phyloP scores from a whole-genome alignment of 2,797 vertebrate species.

The Monodelphis domestica region DNA sequence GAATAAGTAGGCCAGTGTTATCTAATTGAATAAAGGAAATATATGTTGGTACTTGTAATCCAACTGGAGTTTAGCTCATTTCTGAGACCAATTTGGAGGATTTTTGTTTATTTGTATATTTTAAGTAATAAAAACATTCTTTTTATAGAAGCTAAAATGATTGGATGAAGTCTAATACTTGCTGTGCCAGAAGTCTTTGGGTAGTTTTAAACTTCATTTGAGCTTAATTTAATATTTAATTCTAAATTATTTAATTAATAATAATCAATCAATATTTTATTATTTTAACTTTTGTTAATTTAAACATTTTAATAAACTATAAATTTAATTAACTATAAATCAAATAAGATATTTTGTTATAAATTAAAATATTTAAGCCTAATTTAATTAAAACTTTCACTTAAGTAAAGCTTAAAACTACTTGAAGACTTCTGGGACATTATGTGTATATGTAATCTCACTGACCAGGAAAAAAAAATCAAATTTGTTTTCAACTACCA shows the following conservation, averaged over 20 bases:
- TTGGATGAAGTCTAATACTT: conserved; percentile 57
- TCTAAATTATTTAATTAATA: too few relatives aligned
- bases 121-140: conserved; percentile 22
- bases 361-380: too few relatives aligned
- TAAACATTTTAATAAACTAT: too few relatives aligned
- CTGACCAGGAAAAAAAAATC: not conserved
- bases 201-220: not conserved
- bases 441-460: not conserved
- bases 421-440: not conserved
- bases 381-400: too few relatives aligned
- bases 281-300: too few relatives aligned
- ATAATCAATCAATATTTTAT: too few relatives aligned
- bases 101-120: conserved; percentile 25
- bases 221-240: too few relatives aligned
- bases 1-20: conserved; percentile 82
- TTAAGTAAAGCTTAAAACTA: not conserved
- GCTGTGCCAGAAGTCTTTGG: not conserved
- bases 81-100: conserved; percentile 40
- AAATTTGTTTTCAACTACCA: not conserved
- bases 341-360: too few relatives aligned
- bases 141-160: conserved; percentile 64
- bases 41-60: conserved; percentile 65
- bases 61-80: not conserved
- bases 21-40: conserved; percentile 74
- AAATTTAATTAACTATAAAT: too few relatives aligned